Evolutionary conservation across 2,888 invertebrate species (phyloP).

Genomic region (Hetaerina titia): DNA sequence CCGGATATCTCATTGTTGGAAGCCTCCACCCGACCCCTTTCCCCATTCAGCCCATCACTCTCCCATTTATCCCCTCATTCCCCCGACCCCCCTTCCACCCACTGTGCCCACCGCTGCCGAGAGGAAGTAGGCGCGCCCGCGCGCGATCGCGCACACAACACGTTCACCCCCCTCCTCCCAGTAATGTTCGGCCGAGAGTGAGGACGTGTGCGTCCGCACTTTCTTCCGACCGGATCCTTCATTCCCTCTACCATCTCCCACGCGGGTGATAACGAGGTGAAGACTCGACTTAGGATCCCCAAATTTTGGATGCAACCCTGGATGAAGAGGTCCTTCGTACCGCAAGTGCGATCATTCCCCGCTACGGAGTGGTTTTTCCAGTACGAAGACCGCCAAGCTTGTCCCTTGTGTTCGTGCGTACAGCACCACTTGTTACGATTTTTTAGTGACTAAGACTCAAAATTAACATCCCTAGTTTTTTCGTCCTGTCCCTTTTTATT

Average conservation of each 20-base stretch:
- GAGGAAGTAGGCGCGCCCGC: neutral
- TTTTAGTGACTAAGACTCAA: no score
- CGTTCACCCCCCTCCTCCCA: neutral
- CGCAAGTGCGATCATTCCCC: no score
- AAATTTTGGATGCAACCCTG: no score
- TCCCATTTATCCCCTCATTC: neutral
- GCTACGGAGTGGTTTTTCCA: no score
- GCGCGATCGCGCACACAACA: neutral
- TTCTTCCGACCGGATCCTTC: neutral
- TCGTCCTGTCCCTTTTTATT: no score
- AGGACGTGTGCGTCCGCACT: neutral
- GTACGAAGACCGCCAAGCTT: no score
- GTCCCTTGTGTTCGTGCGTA: no score
- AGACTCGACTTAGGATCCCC: no score
- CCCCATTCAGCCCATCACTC: neutral
- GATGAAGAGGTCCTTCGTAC: no score
- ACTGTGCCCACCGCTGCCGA: neutral
- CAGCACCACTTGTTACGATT: no score
- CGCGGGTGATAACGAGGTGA: no score
- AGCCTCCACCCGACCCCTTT: neutral
- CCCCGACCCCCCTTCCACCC: neutral
- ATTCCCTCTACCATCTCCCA: neutral
- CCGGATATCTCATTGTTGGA: slow-evolving; percentile 43
- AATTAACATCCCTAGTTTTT: no score
- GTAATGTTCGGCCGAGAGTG: neutral